Evolutionary conservation across 2,113 vertebrate genomes (phyloP).

Genomic region (Xiphias gladius): DNA sequence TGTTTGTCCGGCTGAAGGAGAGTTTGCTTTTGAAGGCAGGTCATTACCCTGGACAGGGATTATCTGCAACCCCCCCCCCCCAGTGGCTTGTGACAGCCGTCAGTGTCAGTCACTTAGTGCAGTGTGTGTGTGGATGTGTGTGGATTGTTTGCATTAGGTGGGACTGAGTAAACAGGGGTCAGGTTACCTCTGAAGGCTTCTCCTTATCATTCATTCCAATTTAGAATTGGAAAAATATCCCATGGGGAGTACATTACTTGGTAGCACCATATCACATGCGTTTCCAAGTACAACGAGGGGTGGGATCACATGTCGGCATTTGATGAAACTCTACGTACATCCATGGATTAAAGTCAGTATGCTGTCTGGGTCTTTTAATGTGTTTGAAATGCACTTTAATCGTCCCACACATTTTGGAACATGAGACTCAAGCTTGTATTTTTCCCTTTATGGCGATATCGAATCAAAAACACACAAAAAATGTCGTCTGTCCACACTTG

Average conservation of each 20-base stretch:
- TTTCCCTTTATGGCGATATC: not conserved
- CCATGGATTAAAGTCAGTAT: conserved; percentile 19
- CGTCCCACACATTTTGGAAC: conserved; percentile 20
- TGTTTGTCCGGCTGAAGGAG: not conserved
- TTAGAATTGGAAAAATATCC: conserved; percentile 70
- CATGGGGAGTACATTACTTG: conserved; percentile 37
- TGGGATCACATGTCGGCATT: conserved; percentile 40
- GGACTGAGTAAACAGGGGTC: conserved; percentile 72
- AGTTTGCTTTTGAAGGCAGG: conserved; percentile 52
- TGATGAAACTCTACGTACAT: conserved; percentile 29
- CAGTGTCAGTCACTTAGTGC: conserved; percentile 70
- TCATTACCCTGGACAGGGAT: conserved; percentile 72
- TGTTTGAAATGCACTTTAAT: conserved; percentile 45
- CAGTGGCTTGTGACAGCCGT: conserved; percentile 68
- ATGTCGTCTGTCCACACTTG: not conserved
- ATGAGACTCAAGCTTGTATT: conserved; percentile 1
- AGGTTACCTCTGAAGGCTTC: conserved; percentile 63
- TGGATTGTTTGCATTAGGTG: conserved; percentile 68
- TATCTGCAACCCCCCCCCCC: conserved; percentile 44
- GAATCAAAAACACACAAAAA: not conserved
- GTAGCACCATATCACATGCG: conserved; percentile 54
- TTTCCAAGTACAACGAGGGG: conserved; percentile 34
- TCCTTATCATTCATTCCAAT: conserved; percentile 63
- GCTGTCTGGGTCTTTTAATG: conserved; percentile 8
- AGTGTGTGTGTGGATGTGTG: conserved; percentile 39